Percentiles rank a stretch among this genome's conserved stretches.
These are phyloP conservation scores for Xestia c-nigrum DNA, from an alignment of 2,888 invertebrate genomes.

Conservation along the genomic window DNA sequence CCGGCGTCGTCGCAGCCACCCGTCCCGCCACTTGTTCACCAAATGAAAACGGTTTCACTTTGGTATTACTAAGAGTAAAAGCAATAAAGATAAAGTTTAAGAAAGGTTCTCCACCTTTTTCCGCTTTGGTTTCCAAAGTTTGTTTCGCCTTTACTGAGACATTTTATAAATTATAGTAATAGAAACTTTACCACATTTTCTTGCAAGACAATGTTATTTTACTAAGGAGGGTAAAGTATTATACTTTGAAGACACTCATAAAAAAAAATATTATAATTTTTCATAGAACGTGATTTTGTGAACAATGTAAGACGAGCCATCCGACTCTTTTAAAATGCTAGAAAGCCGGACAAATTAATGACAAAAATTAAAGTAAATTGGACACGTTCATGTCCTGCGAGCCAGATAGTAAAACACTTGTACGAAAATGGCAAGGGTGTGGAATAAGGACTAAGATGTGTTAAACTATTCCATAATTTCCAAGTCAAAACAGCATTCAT, in stretches of 20 bases:
- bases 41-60: constrained; percentile 89
- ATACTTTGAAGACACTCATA: not conserved
- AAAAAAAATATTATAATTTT: not conserved
- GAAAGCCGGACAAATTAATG: not conserved
- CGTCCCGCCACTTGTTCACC: constrained; percentile 82
- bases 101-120: constrained; percentile 80
- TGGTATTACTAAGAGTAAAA: constrained; percentile 81
- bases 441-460: not conserved
- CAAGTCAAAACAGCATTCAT: not conserved
- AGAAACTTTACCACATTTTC: constrained; percentile 36
- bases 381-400: not conserved
- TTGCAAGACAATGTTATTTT: not conserved
- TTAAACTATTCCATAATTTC: not conserved
- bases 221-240: not conserved
- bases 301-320: not conserved
- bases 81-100: constrained; percentile 82
- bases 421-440: not conserved
- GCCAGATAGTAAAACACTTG: not conserved
- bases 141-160: constrained; percentile 66
- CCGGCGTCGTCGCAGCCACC: constrained; percentile 76
- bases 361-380: not conserved
- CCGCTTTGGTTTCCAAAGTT: constrained; percentile 74
- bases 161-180: constrained; percentile 56
- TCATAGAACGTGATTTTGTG: not conserved
- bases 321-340: not conserved